These are phyloP conservation scores for Channa maculata DNA, from an alignment of 2,113 vertebrate genomes.

Conservation along the genomic window DNA sequence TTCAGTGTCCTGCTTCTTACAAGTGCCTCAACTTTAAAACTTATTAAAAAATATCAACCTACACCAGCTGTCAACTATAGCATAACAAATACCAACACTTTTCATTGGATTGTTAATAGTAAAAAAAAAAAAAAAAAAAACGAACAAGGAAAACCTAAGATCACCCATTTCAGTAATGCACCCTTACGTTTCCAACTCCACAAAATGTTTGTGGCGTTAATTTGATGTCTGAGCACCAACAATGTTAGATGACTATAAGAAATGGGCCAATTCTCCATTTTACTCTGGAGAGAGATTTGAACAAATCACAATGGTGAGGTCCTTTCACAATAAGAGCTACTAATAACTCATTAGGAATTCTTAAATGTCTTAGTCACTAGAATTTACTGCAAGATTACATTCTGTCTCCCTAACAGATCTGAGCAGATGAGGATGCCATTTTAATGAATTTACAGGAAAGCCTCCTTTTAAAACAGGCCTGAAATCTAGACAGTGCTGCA, in stretches of 20 bases:
- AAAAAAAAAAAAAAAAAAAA: slow-evolving; percentile 16
- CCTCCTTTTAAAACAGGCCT: slow-evolving; percentile 6
- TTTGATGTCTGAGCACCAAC: slow-evolving; percentile 22
- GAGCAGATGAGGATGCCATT: background rate
- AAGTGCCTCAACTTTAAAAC: slow-evolving; percentile 46
- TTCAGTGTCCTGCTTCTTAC: slow-evolving; percentile 29
- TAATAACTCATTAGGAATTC: background rate
- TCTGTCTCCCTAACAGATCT: background rate
- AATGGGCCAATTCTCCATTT: slow-evolving; percentile 14
- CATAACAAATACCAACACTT: slow-evolving; percentile 36
- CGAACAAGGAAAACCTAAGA: slow-evolving; percentile 2
- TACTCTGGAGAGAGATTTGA: background rate
- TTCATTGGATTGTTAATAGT: slow-evolving; percentile 38
- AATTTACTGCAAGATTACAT: background rate
- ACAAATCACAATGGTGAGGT: background rate
- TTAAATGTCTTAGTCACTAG: background rate
- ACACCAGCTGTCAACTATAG: slow-evolving; percentile 57
- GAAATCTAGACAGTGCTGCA: background rate
- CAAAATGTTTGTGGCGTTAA: slow-evolving; percentile 10
- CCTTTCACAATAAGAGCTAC: slow-evolving; percentile 8
- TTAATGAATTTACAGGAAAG: background rate
- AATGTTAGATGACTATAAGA: slow-evolving; percentile 10
- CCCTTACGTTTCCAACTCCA: slow-evolving; percentile 6
- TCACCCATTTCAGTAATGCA: slow-evolving; percentile 47
- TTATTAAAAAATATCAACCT: slow-evolving; percentile 24